Conservation (phyloP, 1,140 invertebrate species). For the Saccostrea cuccullata region DNA sequence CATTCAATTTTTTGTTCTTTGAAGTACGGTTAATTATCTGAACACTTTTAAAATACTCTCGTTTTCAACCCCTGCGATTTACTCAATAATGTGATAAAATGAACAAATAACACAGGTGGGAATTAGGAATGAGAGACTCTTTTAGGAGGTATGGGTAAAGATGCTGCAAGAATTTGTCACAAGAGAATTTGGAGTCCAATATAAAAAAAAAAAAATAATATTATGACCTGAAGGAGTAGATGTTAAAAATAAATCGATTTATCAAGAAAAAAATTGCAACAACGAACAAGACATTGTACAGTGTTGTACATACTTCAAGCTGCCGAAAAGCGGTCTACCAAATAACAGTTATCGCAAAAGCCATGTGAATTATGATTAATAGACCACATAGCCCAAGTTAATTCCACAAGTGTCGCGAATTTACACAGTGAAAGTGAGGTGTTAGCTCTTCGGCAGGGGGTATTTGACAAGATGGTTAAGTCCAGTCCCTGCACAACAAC, state of each 20-base stretch:
- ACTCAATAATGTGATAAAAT: constrained; percentile 8
- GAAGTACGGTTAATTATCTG: constrained; percentile 18
- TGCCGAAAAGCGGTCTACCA: not conserved
- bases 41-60: not conserved
- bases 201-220: no score
- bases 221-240: no score
- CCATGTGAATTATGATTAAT: constrained; percentile 32
- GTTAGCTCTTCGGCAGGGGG: constrained; percentile 30
- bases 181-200: no score
- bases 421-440: constrained; percentile 35
- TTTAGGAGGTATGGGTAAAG: not conserved
- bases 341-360: not conserved
- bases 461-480: constrained; percentile 36
- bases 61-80: not conserved
- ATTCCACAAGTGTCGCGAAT: constrained; percentile 35
- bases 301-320: not conserved
- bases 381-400: constrained; percentile 28
- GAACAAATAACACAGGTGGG: constrained; percentile 7
- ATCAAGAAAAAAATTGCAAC: not conserved
- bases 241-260: not conserved
- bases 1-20: not conserved
- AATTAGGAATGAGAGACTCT: not conserved
- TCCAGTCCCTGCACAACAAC: not conserved
- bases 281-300: not conserved
- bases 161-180: not conserved